phyloP scores from a whole-genome alignment of 2,888 invertebrate species.

The Rhimphoctona megacephalus region DNA sequence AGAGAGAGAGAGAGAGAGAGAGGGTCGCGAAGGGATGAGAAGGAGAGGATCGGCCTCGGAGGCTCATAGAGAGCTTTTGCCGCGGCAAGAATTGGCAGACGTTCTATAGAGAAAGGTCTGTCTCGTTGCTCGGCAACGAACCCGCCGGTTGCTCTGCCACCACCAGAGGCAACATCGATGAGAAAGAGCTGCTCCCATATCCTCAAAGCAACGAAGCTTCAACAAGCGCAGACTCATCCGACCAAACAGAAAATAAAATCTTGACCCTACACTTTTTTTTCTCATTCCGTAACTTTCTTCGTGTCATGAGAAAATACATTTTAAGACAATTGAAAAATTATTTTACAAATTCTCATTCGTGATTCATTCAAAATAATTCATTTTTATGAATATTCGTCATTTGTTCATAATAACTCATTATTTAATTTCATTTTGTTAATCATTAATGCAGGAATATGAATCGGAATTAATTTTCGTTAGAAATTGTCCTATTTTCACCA shows the following conservation, averaged over 20 bases:
- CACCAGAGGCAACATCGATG: conserved; percentile 70
- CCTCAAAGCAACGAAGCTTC: conserved; percentile 68
- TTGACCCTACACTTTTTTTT: not conserved
- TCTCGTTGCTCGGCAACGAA: conserved; percentile 83
- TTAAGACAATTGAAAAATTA: not conserved
- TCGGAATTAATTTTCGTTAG: no score
- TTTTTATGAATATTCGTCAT: not conserved
- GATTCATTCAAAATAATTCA: not conserved
- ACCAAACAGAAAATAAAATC: conserved; percentile 59
- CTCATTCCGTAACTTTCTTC: not conserved
- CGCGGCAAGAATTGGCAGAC: conserved; percentile 78
- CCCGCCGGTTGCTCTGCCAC: conserved; percentile 69
- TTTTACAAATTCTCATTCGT: not conserved
- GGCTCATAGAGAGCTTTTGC: conserved; percentile 45
- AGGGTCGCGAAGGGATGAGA: not conserved
- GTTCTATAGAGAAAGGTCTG: conserved; percentile 73
- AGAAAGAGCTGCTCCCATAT: conserved; percentile 72
- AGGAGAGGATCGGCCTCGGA: conserved; percentile 47
- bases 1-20: not conserved
- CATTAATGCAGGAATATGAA: no score
- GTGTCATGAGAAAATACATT: not conserved
- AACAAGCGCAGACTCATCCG: conserved; percentile 67
- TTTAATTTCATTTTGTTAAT: no score
- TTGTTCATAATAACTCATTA: not conserved
- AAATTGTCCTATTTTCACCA: no score